Percentiles rank a stretch among this genome's conserved stretches.
These are phyloP conservation scores for Diachasma alloeum DNA, from an alignment of 1,140 invertebrate species.

Conservation along the genomic window DNA sequence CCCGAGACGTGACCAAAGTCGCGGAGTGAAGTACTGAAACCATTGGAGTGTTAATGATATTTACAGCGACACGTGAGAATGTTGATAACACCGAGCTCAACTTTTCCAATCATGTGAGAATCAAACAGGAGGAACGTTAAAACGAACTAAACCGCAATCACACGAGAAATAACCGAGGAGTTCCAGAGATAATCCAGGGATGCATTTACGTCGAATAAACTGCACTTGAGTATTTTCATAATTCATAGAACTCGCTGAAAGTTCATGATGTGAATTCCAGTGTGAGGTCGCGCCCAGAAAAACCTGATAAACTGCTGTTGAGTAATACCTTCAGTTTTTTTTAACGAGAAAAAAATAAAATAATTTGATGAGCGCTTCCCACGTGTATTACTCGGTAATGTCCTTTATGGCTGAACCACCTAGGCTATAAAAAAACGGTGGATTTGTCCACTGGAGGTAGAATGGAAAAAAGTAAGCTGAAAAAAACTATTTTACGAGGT, in stretches of 20 bases:
- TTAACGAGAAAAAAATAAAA: background rate
- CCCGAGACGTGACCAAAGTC: background rate
- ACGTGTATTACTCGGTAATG: background rate
- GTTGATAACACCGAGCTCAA: background rate
- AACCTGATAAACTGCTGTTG: background rate
- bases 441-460: background rate
- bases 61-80: background rate
- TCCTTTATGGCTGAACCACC: background rate
- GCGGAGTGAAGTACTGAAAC: background rate
- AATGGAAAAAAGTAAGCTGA: background rate
- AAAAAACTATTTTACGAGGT: background rate
- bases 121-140: too few species aligned
- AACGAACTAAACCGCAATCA: too few species aligned
- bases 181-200: too few species aligned
- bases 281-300: too few species aligned
- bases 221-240: too few species aligned
- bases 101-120: background rate
- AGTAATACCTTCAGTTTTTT: background rate
- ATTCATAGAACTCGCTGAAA: too few species aligned
- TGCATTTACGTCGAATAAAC: too few species aligned
- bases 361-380: background rate
- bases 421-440: background rate
- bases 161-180: too few species aligned
- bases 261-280: too few species aligned
- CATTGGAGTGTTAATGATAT: background rate